Conservation (phyloP, 92 coral and sea anemone species). For the Umimayanthus chanpuru region DNA sequence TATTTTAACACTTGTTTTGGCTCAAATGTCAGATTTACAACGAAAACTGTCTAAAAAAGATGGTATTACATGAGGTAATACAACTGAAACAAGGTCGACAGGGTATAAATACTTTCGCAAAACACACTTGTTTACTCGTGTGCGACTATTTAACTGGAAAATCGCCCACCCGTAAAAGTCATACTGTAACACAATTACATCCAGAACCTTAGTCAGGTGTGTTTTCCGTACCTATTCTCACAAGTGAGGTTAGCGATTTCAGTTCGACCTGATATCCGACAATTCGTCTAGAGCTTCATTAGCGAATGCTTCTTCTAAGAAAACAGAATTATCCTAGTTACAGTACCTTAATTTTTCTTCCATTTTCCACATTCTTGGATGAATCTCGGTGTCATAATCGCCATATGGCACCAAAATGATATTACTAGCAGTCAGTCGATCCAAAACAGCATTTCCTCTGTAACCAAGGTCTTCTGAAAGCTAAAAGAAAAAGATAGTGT, state of each 20-base stretch:
- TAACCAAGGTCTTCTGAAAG: slow-evolving; percentile 12
- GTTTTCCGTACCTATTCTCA: background rate
- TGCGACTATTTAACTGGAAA: no score
- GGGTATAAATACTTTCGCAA: no score
- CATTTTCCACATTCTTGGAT: slow-evolving; percentile 55
- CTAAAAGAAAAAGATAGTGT: background rate
- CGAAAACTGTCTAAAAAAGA: no score
- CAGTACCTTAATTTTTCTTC: slow-evolving; percentile 36
- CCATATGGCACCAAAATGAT: slow-evolving; percentile 40
- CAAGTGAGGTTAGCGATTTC: background rate
- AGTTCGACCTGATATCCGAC: no score
- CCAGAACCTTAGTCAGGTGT: background rate
- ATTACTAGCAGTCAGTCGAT: slow-evolving; percentile 39
- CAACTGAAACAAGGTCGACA: no score
- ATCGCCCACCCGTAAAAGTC: background rate
- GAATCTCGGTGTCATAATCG: slow-evolving; percentile 33
- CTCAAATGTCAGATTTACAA: no score
- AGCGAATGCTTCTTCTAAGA: background rate
- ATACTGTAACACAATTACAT: background rate
- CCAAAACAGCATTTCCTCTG: slow-evolving; percentile 46
- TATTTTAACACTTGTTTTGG: no score
- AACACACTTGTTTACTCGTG: no score
- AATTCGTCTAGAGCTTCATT: background rate
- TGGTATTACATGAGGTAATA: no score
- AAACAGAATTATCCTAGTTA: background rate